Evolutionary conservation across 2,888 invertebrate genomes (phyloP).

Genomic region (Pilophorus perplexus): DNA sequence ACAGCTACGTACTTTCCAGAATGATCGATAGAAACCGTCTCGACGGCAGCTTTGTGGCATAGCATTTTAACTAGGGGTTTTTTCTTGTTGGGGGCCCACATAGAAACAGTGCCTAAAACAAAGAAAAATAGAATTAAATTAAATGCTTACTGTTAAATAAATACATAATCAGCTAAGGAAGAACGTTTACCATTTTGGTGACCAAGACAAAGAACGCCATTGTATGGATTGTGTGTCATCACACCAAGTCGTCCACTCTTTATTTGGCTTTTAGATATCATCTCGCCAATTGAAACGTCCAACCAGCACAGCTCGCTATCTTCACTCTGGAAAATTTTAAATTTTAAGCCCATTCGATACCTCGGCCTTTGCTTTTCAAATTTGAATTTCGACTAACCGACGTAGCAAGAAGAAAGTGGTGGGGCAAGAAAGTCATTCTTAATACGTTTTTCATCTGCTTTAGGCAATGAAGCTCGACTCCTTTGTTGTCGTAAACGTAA

Average conservation of each 20-base stretch:
- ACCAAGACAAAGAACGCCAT: slow-evolving; percentile 88
- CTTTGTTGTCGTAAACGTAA: slow-evolving; percentile 94
- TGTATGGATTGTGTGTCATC: slow-evolving; percentile 91
- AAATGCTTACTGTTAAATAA: not conserved
- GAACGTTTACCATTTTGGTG: slow-evolving; percentile 66
- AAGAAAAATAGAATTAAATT: not conserved
- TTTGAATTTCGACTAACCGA: no score
- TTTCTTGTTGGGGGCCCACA: slow-evolving; percentile 90
- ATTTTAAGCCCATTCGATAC: no score
- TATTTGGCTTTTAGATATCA: slow-evolving; percentile 75
- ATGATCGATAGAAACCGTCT: slow-evolving; percentile 78
- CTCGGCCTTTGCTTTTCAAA: no score
- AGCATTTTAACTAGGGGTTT: slow-evolving; percentile 88
- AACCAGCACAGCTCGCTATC: slow-evolving; percentile 85
- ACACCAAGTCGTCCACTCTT: slow-evolving; percentile 73
- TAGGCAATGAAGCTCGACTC: slow-evolving; percentile 94
- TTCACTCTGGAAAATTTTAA: slow-evolving; percentile 59
- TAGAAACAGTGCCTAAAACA: slow-evolving; percentile 71
- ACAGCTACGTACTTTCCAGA: slow-evolving; percentile 64
- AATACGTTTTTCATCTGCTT: slow-evolving; percentile 78
- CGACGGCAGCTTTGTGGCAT: slow-evolving; percentile 80
- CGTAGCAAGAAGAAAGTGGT: slow-evolving; percentile 89
- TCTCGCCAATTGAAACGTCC: slow-evolving; percentile 90
- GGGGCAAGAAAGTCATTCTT: slow-evolving; percentile 90
- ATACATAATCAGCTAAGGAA: no score